phyloP scores from a whole-genome alignment of 1,140 invertebrate species.

The Drosophila orena region DNA sequence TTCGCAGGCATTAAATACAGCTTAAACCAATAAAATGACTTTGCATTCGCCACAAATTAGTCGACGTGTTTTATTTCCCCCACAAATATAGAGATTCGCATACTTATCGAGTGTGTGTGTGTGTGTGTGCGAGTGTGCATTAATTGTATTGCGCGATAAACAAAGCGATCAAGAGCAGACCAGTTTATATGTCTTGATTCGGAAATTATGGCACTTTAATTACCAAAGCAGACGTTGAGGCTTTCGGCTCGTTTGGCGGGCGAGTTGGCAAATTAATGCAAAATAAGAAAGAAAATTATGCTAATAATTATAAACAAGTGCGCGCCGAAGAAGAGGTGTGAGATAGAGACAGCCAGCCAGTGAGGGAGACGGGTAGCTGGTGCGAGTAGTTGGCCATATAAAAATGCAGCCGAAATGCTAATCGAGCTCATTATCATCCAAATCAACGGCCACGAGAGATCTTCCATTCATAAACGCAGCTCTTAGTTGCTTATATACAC shows the following conservation, averaged over 20 bases:
- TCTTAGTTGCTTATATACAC: slow-evolving; percentile 45
- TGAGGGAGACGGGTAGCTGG: neutral
- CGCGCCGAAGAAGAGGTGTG: slow-evolving; percentile 26
- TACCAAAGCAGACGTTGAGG: slow-evolving; percentile 58
- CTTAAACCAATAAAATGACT: slow-evolving; percentile 41
- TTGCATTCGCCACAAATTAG: slow-evolving; percentile 53
- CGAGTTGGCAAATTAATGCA: slow-evolving; percentile 56
- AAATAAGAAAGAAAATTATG: slow-evolving; percentile 80
- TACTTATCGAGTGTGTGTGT: slow-evolving; percentile 9
- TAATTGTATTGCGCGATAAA: slow-evolving; percentile 60
- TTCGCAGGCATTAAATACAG: slow-evolving; percentile 28
- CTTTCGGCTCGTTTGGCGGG: neutral
- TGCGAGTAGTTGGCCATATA: slow-evolving; percentile 7
- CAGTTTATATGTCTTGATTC: slow-evolving; percentile 56
- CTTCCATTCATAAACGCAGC: slow-evolving; percentile 81
- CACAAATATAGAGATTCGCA: slow-evolving; percentile 6
- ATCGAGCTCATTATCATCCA: slow-evolving; percentile 82
- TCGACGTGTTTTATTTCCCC: slow-evolving; percentile 1
- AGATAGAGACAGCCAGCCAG: slow-evolving; percentile 6
- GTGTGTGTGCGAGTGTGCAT: slow-evolving; percentile 19
- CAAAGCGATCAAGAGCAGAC: slow-evolving; percentile 64
- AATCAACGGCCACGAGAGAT: slow-evolving; percentile 63
- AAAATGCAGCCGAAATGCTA: slow-evolving; percentile 80
- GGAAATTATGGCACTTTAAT: slow-evolving; percentile 75
- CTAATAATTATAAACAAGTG: slow-evolving; percentile 83